A percentile compares a stretch with the other conserved stretches of the same genome.
phyloP scores from a whole-genome alignment of 2,888 invertebrate species.

The Furcula furcula region DNA sequence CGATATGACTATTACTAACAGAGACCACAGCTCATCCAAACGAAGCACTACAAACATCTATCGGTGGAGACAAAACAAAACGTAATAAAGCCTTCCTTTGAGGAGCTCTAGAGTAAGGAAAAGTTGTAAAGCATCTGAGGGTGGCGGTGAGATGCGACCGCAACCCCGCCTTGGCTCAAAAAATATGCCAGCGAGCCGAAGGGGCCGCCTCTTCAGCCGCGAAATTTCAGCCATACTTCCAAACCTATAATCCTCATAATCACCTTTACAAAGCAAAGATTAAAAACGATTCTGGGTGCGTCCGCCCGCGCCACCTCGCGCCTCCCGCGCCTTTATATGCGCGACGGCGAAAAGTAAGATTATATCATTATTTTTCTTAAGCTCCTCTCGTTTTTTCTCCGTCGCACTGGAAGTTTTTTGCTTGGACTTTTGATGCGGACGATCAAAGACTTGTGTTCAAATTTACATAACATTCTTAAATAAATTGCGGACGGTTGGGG shows the following conservation, averaged over 20 bases:
- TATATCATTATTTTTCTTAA: constrained; percentile 83
- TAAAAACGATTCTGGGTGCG: constrained; percentile 81
- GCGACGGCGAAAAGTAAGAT: constrained; percentile 80
- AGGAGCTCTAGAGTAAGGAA: constrained; percentile 68
- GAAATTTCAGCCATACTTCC: constrained; percentile 81
- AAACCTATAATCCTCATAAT: constrained; percentile 83
- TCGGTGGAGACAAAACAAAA: constrained; percentile 61
- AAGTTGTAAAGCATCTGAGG: constrained; percentile 68
- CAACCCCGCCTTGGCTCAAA: constrained; percentile 72
- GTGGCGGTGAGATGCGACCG: constrained; percentile 65
- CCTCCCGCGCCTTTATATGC: constrained; percentile 72
- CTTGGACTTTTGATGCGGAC: constrained; percentile 80
- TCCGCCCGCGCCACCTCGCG: constrained; percentile 51
- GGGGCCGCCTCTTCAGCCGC: constrained; percentile 66
- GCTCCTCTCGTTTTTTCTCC: constrained; percentile 74
- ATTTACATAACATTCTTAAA: constrained; percentile 82
- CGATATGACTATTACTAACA: too few relatives aligned
- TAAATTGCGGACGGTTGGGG: constrained; percentile 71
- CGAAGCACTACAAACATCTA: constrained; percentile 43
- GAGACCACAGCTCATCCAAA: constrained; percentile 55
- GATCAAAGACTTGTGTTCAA: constrained; percentile 81
- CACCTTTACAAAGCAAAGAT: constrained; percentile 84
- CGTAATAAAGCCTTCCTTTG: constrained; percentile 72
- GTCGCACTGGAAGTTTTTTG: constrained; percentile 72
- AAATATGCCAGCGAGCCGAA: constrained; percentile 72